A percentile compares a stretch with the other conserved stretches of the same genome.
phyloP scores from a whole-genome alignment of 2,797 vertebrate species.

The Galaxias olidus region DNA sequence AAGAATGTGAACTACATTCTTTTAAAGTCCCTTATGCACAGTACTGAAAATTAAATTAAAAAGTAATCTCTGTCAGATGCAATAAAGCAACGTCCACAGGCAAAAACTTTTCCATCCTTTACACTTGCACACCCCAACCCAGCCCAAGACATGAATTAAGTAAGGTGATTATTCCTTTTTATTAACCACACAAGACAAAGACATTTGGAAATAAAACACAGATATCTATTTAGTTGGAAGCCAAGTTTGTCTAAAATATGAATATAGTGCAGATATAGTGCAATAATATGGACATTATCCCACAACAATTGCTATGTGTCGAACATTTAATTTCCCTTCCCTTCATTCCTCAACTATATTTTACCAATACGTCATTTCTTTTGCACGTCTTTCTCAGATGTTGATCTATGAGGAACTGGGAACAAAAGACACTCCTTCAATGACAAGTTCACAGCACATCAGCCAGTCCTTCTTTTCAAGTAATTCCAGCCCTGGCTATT shows the following conservation, averaged over 20 bases:
- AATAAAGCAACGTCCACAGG: constrained; percentile 62
- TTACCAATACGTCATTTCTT: constrained; percentile 63
- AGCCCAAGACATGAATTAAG: constrained; percentile 65
- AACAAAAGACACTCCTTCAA: constrained; percentile 78
- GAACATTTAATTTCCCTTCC: constrained; percentile 50
- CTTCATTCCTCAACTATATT: constrained; percentile 49
- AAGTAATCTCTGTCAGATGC: constrained; percentile 69
- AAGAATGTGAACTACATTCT: constrained; percentile 59
- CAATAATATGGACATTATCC: constrained; percentile 34
- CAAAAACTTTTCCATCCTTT: constrained; percentile 50
- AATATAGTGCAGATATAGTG: constrained; percentile 44
- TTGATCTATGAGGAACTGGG: constrained; percentile 71
- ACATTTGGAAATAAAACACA: constrained; percentile 24
- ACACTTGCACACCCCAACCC: constrained; percentile 55
- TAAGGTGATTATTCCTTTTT: constrained; percentile 45
- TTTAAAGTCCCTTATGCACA: constrained; percentile 43
- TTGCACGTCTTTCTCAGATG: constrained; percentile 66
- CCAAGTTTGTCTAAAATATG: constrained; percentile 35
- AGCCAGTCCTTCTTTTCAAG: constrained; percentile 76
- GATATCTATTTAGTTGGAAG: not conserved
- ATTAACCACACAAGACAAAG: constrained; percentile 39
- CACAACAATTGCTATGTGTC: constrained; percentile 14
- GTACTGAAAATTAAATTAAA: constrained; percentile 60
- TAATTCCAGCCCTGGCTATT: constrained; percentile 81
- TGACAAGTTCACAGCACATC: constrained; percentile 79